These are phyloP conservation scores for Strix uralensis DNA, from an alignment of 2,113 vertebrate species.

Conservation along the genomic window DNA sequence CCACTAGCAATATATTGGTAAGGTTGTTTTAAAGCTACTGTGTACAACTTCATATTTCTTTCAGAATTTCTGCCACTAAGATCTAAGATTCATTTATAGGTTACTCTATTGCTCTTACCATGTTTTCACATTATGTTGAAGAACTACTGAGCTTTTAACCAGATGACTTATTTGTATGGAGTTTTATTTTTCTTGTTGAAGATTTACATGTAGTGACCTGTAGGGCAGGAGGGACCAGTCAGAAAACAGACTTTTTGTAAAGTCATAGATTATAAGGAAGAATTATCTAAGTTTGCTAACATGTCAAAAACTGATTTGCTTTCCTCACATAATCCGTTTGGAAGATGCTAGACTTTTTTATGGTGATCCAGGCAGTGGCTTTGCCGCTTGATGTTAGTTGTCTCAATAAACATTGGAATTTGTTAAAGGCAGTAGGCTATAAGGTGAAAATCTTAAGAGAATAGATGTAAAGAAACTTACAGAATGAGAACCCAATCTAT, in stretches of 20 bases:
- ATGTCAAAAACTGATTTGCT: neutral
- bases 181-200: neutral
- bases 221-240: neutral
- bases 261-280: neutral
- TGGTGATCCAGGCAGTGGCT: neutral
- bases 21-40: neutral
- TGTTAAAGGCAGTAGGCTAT: neutral
- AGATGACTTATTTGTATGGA: neutral
- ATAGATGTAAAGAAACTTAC: neutral
- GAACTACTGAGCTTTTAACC: neutral
- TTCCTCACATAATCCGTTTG: neutral
- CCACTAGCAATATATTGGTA: neutral
- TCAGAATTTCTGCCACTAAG: neutral
- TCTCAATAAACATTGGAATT: neutral
- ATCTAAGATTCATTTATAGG: neutral
- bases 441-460: neutral
- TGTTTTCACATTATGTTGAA: slow-evolving; percentile 9
- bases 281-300: neutral
- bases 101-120: neutral
- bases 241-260: neutral
- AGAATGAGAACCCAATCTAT: neutral
- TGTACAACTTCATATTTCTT: neutral
- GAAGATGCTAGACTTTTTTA: neutral
- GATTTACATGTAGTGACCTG: neutral
- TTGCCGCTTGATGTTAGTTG: neutral